A percentile compares a stretch with the other conserved stretches of the same genome.
Conservation (phyloP, 1,140 invertebrate species). For the Meloidogyne floridensis region DNA sequence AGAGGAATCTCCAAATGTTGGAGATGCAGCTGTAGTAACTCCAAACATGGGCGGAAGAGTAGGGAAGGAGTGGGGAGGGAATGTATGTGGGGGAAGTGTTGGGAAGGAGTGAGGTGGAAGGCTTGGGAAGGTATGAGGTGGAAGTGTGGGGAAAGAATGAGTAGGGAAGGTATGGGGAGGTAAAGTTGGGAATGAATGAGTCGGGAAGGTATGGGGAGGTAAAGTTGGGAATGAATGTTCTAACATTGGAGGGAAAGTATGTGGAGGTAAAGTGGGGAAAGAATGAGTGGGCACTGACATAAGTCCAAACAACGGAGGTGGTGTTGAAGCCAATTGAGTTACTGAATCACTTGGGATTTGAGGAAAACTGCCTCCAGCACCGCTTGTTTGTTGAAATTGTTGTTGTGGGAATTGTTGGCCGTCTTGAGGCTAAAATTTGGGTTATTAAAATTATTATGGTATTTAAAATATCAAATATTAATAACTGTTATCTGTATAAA, state of each 20-base stretch:
- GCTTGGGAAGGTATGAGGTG: constrained; percentile 35
- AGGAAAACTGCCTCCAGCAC: neutral
- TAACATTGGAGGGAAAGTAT: constrained; percentile 42
- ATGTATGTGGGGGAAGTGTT: constrained; percentile 28
- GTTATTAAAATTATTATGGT: neutral
- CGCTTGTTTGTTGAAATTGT: neutral
- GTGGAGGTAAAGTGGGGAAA: constrained; percentile 43
- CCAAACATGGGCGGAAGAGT: neutral
- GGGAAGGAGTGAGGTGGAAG: constrained; percentile 41
- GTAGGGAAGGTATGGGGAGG: constrained; percentile 32
- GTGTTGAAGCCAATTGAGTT: neutral
- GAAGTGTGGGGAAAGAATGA: constrained; percentile 40
- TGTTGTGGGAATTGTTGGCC: neutral
- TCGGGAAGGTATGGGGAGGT: constrained; percentile 42
- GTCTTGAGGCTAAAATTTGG: neutral
- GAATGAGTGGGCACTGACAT: constrained; percentile 27
- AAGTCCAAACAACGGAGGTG: constrained; percentile 14
- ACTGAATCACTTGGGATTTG: neutral
- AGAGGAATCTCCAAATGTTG: neutral
- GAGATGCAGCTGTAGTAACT: neutral
- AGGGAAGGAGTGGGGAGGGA: constrained; percentile 18
- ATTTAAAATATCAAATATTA: too few relatives aligned
- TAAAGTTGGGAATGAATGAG: constrained; percentile 37
- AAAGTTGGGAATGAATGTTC: constrained; percentile 36
- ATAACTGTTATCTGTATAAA: too few relatives aligned